Evolutionary conservation across 1,140 invertebrate species (phyloP).

Genomic region (Penaeus indicus): DNA sequence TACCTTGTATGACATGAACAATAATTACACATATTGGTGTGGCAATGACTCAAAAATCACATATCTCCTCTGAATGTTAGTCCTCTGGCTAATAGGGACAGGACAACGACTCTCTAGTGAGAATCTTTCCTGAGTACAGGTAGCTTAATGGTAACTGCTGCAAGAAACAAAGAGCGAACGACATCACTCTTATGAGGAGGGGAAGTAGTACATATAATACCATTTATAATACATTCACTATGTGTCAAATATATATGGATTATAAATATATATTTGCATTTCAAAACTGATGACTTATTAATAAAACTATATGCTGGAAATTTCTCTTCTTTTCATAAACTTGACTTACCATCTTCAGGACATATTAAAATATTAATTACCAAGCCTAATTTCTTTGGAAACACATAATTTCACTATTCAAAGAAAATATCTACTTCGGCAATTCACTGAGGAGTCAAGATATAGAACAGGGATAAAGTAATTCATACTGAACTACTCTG

Average conservation of each 20-base stretch:
- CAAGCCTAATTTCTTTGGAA: no score
- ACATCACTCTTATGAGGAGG: constrained; percentile 43
- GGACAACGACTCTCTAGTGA: constrained; percentile 55
- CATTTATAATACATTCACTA: constrained; percentile 9
- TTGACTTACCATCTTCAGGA: no score
- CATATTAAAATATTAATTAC: no score
- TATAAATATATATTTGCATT: constrained; percentile 3
- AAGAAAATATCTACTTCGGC: no score
- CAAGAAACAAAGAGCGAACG: constrained; percentile 36
- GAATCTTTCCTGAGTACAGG: constrained; percentile 61
- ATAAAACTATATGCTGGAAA: no score
- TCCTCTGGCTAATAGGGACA: constrained; percentile 62
- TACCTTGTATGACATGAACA: constrained; percentile 58
- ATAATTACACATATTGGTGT: constrained; percentile 59
- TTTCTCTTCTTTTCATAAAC: no score
- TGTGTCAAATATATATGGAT: constrained; percentile 6
- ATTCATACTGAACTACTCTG: no score
- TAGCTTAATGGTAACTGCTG: constrained; percentile 50
- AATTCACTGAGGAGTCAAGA: no score
- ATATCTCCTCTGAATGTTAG: constrained; percentile 62
- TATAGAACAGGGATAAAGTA: no score
- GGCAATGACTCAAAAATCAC: constrained; percentile 60
- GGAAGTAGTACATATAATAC: constrained; percentile 53
- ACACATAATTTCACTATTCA: no score
- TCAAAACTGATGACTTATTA: neutral